Percentiles rank a stretch among this genome's conserved stretches.
Evolutionary conservation across 2,113 vertebrate genomes (phyloP).

Genomic region (Anoura caudifer): DNA sequence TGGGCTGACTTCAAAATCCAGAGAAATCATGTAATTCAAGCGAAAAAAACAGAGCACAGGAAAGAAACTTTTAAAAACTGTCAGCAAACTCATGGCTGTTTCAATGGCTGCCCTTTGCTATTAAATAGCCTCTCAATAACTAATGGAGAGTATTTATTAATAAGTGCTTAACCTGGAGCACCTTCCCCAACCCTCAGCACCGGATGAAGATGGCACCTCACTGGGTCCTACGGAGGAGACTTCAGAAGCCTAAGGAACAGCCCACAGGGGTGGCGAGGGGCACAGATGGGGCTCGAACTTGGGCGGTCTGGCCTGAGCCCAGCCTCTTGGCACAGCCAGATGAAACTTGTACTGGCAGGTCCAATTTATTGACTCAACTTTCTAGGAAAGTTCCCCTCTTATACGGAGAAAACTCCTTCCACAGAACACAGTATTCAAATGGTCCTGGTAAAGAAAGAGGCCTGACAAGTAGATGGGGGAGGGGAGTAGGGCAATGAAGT

Average conservation of each 20-base stretch:
- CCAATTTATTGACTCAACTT: slow-evolving; percentile 6
- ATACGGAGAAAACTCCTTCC: background rate
- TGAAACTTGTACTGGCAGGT: background rate
- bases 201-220: background rate
- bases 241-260: background rate
- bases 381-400: slow-evolving; percentile 45
- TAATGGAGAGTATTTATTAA: background rate
- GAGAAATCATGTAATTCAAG: background rate
- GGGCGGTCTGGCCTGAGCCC: background rate
- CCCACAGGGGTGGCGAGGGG: background rate
- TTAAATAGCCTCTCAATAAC: background rate
- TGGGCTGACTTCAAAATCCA: background rate
- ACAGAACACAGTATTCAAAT: background rate
- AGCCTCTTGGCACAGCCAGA: background rate
- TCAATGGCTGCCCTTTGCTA: background rate
- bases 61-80: background rate
- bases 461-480: background rate
- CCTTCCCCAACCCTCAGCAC: background rate
- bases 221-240: accelerated
- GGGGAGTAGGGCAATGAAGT: background rate
- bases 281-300: background rate
- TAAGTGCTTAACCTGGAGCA: background rate
- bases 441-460: background rate
- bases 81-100: background rate
- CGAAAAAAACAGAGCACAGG: background rate